Conservation (phyloP, 2,888 invertebrate species). For the Hesperia comma region DNA sequence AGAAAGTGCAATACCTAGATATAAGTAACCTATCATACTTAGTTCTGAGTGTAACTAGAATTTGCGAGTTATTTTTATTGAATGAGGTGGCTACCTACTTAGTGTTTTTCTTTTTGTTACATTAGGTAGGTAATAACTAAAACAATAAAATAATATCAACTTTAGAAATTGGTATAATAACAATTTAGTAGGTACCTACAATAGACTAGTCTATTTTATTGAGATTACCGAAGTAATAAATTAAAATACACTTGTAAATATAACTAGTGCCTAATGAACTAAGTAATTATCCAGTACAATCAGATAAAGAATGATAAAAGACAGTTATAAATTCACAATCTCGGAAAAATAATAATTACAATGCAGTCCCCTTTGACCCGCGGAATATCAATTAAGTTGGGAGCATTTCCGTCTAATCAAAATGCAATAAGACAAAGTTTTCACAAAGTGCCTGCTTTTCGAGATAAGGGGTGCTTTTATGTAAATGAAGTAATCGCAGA, state of each 20-base stretch:
- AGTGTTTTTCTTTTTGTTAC: too few species aligned
- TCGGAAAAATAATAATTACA: constrained; percentile 43
- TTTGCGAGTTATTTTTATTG: too few species aligned
- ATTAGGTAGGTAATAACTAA: too few species aligned
- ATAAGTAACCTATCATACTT: too few species aligned
- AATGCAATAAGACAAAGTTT: constrained; percentile 79
- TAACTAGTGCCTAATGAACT: constrained; percentile 1
- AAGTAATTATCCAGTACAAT: constrained; percentile 17
- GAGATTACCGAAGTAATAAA: not conserved
- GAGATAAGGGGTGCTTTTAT: constrained; percentile 80
- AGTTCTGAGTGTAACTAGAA: too few species aligned
- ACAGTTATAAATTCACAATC: constrained; percentile 31
- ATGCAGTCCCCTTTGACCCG: constrained; percentile 45
- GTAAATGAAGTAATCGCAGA: constrained; percentile 64
- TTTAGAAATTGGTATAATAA: too few species aligned
- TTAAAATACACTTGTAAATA: not conserved
- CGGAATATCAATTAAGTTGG: constrained; percentile 59
- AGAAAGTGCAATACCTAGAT: too few species aligned
- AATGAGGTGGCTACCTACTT: too few species aligned
- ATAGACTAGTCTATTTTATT: too few species aligned
- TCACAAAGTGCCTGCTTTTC: constrained; percentile 72
- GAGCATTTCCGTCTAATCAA: constrained; percentile 60
- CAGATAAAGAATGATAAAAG: constrained; percentile 28
- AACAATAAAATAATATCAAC: too few species aligned
- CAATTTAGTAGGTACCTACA: too few species aligned